These are phyloP conservation scores for Chauna torquata DNA, from an alignment of 2,113 vertebrate genomes.

Conservation along the genomic window DNA sequence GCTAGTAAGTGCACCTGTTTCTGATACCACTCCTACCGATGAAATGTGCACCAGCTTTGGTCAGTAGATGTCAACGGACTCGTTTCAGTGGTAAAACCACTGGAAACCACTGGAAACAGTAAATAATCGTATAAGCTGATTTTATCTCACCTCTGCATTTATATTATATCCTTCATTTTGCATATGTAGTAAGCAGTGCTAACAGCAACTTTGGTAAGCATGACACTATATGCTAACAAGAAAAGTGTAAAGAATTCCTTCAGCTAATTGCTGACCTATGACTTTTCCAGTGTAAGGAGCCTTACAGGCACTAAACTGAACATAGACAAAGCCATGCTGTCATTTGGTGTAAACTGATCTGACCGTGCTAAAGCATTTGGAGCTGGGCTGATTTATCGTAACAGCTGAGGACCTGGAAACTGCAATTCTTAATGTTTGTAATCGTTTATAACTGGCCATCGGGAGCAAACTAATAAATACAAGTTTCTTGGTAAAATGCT, in stretches of 20 bases:
- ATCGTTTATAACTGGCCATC: neutral
- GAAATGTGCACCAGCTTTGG: neutral
- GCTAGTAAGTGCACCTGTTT: neutral
- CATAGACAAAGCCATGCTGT: neutral
- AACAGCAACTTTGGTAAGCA: neutral
- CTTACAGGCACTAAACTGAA: neutral
- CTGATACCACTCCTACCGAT: neutral
- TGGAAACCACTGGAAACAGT: neutral
- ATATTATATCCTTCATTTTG: neutral
- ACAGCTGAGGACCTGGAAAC: conserved; percentile 37
- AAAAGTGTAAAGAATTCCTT: neutral
- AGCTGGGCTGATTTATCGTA: conserved; percentile 40
- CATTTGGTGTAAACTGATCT: conserved; percentile 2
- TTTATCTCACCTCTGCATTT: neutral
- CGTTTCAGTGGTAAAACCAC: neutral
- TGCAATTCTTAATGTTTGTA: neutral
- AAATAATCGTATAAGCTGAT: neutral
- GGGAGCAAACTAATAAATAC: accelerated
- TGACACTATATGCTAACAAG: neutral
- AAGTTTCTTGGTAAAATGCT: neutral
- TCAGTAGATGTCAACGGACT: neutral
- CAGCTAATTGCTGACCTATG: neutral
- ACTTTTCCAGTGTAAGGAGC: neutral
- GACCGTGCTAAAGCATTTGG: neutral
- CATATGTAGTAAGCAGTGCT: neutral